Conservation (phyloP, 2,797 vertebrate species). For the Synaphobranchus kaupii region DNA sequence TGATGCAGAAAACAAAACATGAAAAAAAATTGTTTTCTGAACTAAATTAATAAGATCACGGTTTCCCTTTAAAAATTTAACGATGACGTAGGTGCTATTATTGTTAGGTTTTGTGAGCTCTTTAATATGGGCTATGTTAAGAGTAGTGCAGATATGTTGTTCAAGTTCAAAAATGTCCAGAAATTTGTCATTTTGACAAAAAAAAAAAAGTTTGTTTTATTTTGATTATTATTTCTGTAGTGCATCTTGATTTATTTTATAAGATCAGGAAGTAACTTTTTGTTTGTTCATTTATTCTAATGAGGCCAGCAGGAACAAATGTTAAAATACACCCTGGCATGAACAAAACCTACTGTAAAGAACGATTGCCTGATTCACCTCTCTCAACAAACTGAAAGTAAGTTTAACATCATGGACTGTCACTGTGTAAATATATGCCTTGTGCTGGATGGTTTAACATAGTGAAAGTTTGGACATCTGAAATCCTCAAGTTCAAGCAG, state of each 20-base stretch:
- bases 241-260: background rate
- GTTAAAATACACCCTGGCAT: background rate
- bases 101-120: background rate
- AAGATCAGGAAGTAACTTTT: background rate
- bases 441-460: background rate
- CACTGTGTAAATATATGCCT: slow-evolving; percentile 7
- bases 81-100: background rate
- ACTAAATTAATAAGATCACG: background rate
- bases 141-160: background rate
- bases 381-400: background rate
- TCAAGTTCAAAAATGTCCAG: background rate
- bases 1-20: slow-evolving; percentile 2
- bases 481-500: background rate
- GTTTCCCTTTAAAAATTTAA: background rate
- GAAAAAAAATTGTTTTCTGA: background rate
- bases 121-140: background rate
- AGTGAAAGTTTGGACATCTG: slow-evolving; percentile 5
- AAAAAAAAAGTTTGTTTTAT: background rate
- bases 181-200: background rate
- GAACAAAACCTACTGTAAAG: background rate
- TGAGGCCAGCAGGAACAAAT: background rate
- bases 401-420: background rate
- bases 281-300: background rate
- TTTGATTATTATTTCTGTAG: background rate
- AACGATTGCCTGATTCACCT: background rate